These are phyloP conservation scores for Diplazon laetatorius DNA, from an alignment of 2,888 invertebrate species.

Conservation along the genomic window DNA sequence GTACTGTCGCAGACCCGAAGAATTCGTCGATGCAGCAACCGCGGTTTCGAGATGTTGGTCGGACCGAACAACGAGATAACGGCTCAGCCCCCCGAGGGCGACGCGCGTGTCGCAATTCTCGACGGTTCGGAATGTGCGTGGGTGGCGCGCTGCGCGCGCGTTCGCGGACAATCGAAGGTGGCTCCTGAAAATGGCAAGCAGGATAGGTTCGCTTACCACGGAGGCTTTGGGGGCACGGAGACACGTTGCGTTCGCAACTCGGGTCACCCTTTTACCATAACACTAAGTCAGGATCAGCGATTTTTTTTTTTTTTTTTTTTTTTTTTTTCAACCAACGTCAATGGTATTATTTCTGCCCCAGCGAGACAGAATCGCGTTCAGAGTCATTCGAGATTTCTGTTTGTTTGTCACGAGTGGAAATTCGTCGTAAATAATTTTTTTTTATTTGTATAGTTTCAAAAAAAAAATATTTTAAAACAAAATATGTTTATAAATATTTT, in stretches of 20 bases:
- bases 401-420: background rate
- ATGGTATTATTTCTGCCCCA: background rate
- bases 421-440: background rate
- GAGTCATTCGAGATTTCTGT: background rate
- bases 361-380: background rate
- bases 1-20: slow-evolving; percentile 32
- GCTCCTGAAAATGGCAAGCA: slow-evolving; percentile 61
- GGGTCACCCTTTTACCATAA: slow-evolving; percentile 32
- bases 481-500: too few relatives aligned
- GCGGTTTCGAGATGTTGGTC: slow-evolving; percentile 55
- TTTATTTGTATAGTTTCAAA: too few relatives aligned
- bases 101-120: slow-evolving; percentile 56
- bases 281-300: slow-evolving; percentile 44
- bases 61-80: slow-evolving; percentile 59
- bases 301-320: too few relatives aligned
- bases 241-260: slow-evolving; percentile 11
- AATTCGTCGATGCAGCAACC: slow-evolving; percentile 52
- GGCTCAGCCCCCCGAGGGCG: slow-evolving; percentile 50
- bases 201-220: slow-evolving; percentile 34
- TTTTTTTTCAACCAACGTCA: background rate
- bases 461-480: too few relatives aligned
- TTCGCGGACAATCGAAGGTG: slow-evolving; percentile 63
- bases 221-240: slow-evolving; percentile 39
- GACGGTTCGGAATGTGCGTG: slow-evolving; percentile 62
- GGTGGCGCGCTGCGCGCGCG: too few relatives aligned